A percentile compares a stretch with the other conserved stretches of the same genome.
phyloP scores from a whole-genome alignment of 2,888 invertebrate species.

The Drosophila subsilvestris region DNA sequence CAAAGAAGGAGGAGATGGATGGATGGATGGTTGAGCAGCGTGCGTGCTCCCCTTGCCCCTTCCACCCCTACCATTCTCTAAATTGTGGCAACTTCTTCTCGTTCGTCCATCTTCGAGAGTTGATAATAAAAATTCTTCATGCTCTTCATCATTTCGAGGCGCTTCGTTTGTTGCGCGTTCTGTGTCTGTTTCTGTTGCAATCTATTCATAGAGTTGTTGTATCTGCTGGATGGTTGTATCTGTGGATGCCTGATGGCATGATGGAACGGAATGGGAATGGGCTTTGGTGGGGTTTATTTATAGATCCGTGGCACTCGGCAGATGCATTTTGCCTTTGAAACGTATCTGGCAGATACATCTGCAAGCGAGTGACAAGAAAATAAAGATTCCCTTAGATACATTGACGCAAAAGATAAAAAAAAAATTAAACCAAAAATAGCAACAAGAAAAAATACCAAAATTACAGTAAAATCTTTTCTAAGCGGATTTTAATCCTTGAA shows the following conservation, averaged over 20 bases:
- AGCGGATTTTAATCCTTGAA: no score
- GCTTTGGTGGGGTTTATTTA: slow-evolving; percentile 64
- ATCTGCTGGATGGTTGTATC: slow-evolving; percentile 41
- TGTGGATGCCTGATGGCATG: neutral
- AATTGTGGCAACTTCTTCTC: neutral
- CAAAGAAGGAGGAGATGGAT: slow-evolving; percentile 4
- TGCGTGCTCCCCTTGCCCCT: neutral
- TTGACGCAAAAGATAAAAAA: slow-evolving; percentile 40
- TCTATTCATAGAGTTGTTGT: slow-evolving; percentile 48
- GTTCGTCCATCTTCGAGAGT: slow-evolving; percentile 20
- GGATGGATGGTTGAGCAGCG: slow-evolving; percentile 1
- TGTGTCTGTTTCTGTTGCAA: neutral
- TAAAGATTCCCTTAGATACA: slow-evolving; percentile 8
- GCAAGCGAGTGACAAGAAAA: slow-evolving; percentile 32
- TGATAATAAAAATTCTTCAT: slow-evolving; percentile 61
- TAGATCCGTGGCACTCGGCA: slow-evolving; percentile 57
- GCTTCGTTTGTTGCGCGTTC: neutral
- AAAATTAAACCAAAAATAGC: slow-evolving; percentile 70
- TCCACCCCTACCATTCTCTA: neutral
- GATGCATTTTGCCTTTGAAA: slow-evolving; percentile 65
- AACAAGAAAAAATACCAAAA: slow-evolving; percentile 15
- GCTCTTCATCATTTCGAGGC: slow-evolving; percentile 38
- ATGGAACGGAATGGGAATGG: slow-evolving; percentile 49
- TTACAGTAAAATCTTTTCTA: neutral
- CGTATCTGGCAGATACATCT: slow-evolving; percentile 64